Evolutionary conservation across 2,797 vertebrate genomes (phyloP), one percentile per base, ranked within the genome.

Genomic region (Acanthis flammea): DNA sequence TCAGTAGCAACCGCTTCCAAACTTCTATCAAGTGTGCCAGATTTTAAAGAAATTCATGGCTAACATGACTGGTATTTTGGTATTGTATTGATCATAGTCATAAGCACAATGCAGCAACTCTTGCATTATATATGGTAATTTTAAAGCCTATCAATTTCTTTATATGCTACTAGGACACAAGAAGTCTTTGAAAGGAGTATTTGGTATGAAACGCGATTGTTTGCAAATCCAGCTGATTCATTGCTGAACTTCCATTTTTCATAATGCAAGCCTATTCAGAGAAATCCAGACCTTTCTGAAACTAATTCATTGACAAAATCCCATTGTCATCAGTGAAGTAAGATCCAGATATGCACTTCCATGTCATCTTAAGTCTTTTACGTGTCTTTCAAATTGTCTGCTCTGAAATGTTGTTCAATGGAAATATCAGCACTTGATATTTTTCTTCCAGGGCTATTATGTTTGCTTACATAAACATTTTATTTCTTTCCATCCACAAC

Each of bases 401-500:
- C 48, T 53, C 75, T 74, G 63, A 67, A 92, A 76, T 19, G 37
- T 76, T 66, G 41, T 67, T 87, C 74, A 63, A 0, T 57, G n/a
- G 68, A 82, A 89, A 79, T 73, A 73, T 30, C 79, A 87, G 41
- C 60, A 22, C 44, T 45, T 81, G 51, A 27, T 93, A 67, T 88
- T 92, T 94, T 93, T 91, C 27, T 76, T 91, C 23, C 11, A 42
- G 10, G 25, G 28, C 41, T 71, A 8, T 67, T 79, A 35, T 50
- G n/a, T 91, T 94, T 91, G 57, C 84, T 91, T 87, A 71, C 53
- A 37, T 72, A 71, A 70, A 78, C 85, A 67, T 91, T 91, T 89
- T 91, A 65, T 80, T 79, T 19, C 27, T 61, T 12, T 85, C 47
- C 30, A 45, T 74, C 33, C 21, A 60, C 17, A 85, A 57, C 5